Base-by-base conservation (phyloP, 2,113 vertebrate species). In the Geococcyx californianus region DNA sequence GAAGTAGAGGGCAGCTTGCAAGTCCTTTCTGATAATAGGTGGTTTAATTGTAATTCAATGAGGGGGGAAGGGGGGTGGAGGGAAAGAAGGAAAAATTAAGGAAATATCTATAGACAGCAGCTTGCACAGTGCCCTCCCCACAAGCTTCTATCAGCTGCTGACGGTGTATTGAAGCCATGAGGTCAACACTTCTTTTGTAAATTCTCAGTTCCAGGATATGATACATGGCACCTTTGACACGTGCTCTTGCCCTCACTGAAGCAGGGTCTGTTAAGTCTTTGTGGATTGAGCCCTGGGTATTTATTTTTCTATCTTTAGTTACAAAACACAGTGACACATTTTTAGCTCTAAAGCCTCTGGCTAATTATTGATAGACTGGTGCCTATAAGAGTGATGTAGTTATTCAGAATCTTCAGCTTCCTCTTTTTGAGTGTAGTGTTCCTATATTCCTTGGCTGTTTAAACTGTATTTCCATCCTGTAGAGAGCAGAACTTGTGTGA, bases 271-370 rank as follows among this genome's bases (percentile, higher is more conserved):
- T 45, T 51, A 74, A 42, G 13, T 40, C 73, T 67, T 78, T 72
- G 26, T 58, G 67, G 49, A 52, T 9, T 55, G 44, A 75, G 18
- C 26, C 21, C 45, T 77, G 24, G 18, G 40, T 78, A 87, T 86
- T 85, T 59, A 33, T 55, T 73, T 81, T 93, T 91, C 94, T 82
- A 40, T 81, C 26, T 94, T 87, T 64, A 89, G 77, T 74, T 89
- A 64, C 60, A 87, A 94, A 94, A 78, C 64, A 68, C 5, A 60
- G 60, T 68, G 92, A 78, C 73, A 78, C 66, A 28, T 89, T 92
- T 83, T 91, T 63, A 77, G 47, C 44, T 81, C 56, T 55, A 51
- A 88, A 87, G 33, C 33, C 19, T 90, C 89, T 68, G 84, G 86
- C 38, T 93, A 97, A 93, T 90, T 47, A 38, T 92, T 93, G 68